Conservation (phyloP, 2,797 vertebrate genomes). For the Sorex maritimensis region DNA sequence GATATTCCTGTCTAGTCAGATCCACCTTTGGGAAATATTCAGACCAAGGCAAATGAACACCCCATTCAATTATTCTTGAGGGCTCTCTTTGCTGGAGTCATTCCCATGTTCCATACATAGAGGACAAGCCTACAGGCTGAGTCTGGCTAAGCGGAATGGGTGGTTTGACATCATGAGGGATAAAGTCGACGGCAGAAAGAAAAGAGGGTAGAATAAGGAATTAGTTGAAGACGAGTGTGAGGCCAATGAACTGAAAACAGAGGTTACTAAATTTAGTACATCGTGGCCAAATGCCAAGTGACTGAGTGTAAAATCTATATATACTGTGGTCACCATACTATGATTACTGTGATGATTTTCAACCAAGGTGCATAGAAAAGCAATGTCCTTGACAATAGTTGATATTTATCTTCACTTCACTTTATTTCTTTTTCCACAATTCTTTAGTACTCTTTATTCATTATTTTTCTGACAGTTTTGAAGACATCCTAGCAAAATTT, state of each 20-base stretch:
- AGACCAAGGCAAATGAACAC: not conserved
- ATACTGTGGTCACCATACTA: not conserved
- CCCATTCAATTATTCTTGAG: not conserved
- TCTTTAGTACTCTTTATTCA: slow-evolving; percentile 41
- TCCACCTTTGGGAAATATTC: not conserved
- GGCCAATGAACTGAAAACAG: slow-evolving; percentile 11
- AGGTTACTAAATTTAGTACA: not conserved
- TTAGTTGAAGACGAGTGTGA: not conserved
- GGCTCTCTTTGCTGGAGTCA: not conserved
- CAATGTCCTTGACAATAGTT: not conserved
- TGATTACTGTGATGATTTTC: not conserved
- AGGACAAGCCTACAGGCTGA: not conserved
- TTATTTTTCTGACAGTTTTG: slow-evolving; percentile 8
- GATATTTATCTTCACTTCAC: slow-evolving; percentile 30
- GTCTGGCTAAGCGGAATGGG: not conserved
- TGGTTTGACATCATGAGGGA: not conserved
- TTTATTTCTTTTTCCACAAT: slow-evolving; percentile 33
- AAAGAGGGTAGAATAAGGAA: not conserved
- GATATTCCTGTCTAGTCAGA: not conserved
- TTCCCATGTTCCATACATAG: not conserved
- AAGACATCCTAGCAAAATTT: slow-evolving; percentile 47
- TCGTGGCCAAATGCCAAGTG: not conserved
- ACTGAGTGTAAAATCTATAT: not conserved
- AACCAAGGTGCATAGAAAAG: not conserved
- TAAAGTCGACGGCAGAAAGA: not conserved